These are phyloP conservation scores for Sebastes oblongus DNA, from an alignment of 2,797 vertebrate species.

Conservation along the genomic window DNA sequence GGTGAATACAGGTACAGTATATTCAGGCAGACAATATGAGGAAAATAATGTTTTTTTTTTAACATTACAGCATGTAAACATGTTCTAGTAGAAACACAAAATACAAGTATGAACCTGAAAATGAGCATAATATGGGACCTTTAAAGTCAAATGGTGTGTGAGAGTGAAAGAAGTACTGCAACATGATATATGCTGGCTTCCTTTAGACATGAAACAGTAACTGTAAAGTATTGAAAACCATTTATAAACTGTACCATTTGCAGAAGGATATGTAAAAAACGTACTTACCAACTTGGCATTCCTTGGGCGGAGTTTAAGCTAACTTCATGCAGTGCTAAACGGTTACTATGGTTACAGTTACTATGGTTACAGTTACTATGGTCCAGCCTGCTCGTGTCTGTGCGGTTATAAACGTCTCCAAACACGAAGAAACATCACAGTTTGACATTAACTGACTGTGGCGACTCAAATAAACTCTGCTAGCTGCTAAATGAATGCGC, in stretches of 20 bases:
- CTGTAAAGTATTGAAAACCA: neutral
- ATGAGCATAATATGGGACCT: no score
- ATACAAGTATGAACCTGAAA: no score
- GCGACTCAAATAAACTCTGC: neutral
- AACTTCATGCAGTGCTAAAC: neutral
- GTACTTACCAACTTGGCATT: neutral
- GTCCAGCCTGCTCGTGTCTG: neutral
- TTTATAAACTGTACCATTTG: neutral
- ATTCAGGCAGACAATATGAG: no score
- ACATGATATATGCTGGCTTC: neutral
- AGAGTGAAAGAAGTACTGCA: neutral
- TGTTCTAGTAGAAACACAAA: no score
- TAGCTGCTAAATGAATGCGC: neutral
- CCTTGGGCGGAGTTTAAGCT: neutral
- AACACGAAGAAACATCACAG: neutral
- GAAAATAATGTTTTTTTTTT: no score
- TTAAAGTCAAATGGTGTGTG: neutral
- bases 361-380: no score
- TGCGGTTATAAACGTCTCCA: neutral
- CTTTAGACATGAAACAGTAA: neutral
- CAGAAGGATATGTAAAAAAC: neutral
- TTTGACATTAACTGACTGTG: neutral
- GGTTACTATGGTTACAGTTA: no score
- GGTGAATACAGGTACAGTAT: no score
- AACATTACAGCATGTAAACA: no score